These are phyloP conservation scores for Odocoileus virginianus DNA, from an alignment of 2,113 vertebrate genomes.

Conservation along the genomic window DNA sequence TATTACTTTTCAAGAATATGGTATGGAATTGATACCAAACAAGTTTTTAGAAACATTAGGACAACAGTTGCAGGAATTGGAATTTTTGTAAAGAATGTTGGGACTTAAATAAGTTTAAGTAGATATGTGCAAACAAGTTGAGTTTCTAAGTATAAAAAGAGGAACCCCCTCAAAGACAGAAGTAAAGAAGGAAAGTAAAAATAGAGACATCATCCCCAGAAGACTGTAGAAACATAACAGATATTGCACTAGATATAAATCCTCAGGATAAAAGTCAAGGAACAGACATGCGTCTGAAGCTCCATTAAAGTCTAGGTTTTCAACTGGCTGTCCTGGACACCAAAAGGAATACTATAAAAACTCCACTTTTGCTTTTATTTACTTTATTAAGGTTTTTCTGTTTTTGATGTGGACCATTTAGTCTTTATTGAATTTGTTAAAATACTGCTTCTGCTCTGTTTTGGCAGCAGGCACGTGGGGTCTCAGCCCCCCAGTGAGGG, in stretches of 20 bases:
- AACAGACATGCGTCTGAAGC: neutral
- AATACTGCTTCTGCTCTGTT: neutral
- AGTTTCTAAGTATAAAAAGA: neutral
- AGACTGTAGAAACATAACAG: neutral
- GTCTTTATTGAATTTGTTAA: neutral
- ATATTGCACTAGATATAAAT: neutral
- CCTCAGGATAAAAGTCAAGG: neutral
- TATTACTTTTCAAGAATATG: neutral
- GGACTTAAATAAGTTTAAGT: neutral
- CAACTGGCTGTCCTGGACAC: neutral
- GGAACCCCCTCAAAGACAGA: neutral
- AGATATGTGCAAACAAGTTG: neutral
- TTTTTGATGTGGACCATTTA: neutral
- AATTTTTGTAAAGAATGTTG: neutral
- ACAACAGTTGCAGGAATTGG: neutral
- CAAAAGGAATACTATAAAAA: neutral
- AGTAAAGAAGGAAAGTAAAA: neutral
- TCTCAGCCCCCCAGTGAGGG: neutral
- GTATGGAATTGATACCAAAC: neutral
- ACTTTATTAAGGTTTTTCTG: neutral
- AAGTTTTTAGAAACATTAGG: neutral
- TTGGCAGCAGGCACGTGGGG: neutral
- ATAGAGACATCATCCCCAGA: neutral
- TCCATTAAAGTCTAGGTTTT: neutral
- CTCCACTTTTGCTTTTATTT: neutral